Conservation (phyloP, 2,113 vertebrate genomes). For the Theristicus caerulescens region DNA sequence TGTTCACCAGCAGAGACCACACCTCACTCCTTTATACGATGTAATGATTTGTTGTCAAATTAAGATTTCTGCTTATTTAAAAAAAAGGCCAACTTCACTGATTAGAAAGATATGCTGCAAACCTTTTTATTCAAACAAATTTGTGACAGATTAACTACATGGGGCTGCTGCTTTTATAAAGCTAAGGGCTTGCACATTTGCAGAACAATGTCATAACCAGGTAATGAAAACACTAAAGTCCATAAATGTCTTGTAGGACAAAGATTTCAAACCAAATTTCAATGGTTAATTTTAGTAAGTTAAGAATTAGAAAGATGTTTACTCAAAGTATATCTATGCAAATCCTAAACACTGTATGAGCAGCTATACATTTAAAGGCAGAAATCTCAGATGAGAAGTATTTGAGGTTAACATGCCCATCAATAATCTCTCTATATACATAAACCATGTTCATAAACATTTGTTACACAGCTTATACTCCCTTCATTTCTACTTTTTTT, state of each 20-base stretch:
- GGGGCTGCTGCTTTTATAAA: not conserved
- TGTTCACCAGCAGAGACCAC: not conserved
- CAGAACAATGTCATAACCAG: not conserved
- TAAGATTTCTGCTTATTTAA: not conserved
- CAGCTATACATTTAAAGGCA: not conserved
- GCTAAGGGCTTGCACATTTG: not conserved
- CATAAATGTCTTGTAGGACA: not conserved
- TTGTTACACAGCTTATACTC: not conserved
- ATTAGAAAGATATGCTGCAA: not conserved
- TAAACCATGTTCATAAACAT: not conserved
- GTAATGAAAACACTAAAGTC: not conserved
- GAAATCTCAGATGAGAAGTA: not conserved
- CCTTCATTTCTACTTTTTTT: not conserved
- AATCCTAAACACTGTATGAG: not conserved
- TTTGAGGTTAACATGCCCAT: not conserved
- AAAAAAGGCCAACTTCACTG: not conserved
- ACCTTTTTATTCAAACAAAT: not conserved
- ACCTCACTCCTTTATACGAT: not conserved
- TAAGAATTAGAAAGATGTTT: not conserved
- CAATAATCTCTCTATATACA: not conserved
- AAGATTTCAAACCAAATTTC: not conserved
- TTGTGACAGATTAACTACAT: not conserved
- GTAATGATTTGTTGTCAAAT: not conserved
- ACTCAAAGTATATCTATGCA: not conserved
- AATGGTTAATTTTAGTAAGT: not conserved